These are phyloP conservation scores for Balaenoptera acutorostrata DNA, from an alignment of 2,113 vertebrate genomes.

Conservation along the genomic window DNA sequence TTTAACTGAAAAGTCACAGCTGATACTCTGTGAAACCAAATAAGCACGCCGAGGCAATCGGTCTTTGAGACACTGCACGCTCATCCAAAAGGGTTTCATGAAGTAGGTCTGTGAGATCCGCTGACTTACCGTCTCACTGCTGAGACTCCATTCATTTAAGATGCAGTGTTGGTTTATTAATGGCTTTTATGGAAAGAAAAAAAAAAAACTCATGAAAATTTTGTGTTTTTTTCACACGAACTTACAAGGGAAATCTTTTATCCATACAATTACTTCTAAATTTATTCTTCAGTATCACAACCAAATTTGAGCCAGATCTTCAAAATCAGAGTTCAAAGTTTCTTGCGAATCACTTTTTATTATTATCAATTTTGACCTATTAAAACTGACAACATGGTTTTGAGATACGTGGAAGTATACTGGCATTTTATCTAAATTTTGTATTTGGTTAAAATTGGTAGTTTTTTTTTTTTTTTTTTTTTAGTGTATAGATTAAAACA, in stretches of 20 bases:
- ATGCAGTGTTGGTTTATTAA: neutral
- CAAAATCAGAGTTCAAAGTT: neutral
- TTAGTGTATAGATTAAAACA: neutral
- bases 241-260: neutral
- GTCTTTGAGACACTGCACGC: accelerated
- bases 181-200: neutral
- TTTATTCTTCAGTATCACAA: neutral
- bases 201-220: neutral
- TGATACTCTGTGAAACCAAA: neutral
- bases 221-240: neutral
- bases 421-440: neutral
- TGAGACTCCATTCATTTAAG: neutral
- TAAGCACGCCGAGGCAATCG: accelerated
- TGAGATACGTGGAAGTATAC: neutral
- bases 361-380: neutral
- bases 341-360: neutral
- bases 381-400: neutral
- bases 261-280: neutral
- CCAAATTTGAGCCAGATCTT: neutral
- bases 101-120: neutral
- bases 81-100: neutral
- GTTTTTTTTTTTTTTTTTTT: neutral
- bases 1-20: neutral
- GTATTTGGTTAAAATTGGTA: neutral
- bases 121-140: neutral